Percentiles rank a stretch among this genome's conserved stretches.
Evolutionary conservation across 2,797 vertebrate species (phyloP).

Genomic region (Liasis olivaceus): DNA sequence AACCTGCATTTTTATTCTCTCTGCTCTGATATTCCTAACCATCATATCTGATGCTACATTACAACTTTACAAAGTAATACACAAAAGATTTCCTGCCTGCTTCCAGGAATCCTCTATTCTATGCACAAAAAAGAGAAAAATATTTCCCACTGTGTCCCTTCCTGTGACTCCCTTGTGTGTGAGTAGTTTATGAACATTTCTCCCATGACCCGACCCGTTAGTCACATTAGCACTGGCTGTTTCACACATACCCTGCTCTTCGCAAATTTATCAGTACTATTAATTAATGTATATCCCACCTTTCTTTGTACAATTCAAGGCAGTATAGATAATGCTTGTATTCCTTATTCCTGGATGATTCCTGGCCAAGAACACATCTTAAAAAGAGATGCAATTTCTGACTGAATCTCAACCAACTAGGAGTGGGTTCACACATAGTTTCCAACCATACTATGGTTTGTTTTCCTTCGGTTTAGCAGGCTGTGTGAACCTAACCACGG

Average conservation of each 20-base stretch:
- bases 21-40: background rate
- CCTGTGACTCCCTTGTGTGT: background rate
- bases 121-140: background rate
- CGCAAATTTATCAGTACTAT: background rate
- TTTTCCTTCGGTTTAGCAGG: background rate
- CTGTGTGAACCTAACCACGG: background rate
- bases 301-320: background rate
- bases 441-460: background rate
- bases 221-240: background rate
- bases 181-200: background rate
- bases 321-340: background rate
- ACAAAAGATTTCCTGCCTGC: background rate
- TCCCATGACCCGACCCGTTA: background rate
- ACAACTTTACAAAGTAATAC: background rate
- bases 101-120: background rate
- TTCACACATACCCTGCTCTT: background rate
- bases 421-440: background rate
- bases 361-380: background rate
- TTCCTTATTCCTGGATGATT: background rate
- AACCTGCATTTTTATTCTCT: background rate
- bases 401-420: background rate
- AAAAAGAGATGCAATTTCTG: background rate
- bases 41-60: background rate
- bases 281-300: background rate
- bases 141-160: background rate